phyloP scores from a whole-genome alignment of 2,113 vertebrate species.

The Rhynchomys soricoides region DNA sequence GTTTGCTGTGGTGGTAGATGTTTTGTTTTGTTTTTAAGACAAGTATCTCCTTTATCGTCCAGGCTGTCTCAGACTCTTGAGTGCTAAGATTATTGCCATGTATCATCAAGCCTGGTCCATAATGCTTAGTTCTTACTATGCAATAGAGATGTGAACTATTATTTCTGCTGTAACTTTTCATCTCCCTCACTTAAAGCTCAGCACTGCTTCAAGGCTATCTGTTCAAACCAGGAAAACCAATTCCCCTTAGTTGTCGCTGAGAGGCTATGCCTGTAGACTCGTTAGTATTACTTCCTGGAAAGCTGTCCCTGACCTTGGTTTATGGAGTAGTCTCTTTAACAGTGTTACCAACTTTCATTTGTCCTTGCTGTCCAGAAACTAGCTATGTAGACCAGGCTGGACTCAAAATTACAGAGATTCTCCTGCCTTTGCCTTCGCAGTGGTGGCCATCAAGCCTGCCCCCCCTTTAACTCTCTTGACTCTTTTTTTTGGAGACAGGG shows the following conservation, averaged over 20 bases:
- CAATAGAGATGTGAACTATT: conserved; percentile 11
- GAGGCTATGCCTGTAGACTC: background rate
- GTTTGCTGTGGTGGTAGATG: background rate
- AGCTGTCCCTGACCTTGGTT: background rate
- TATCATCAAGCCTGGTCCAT: background rate
- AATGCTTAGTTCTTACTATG: background rate
- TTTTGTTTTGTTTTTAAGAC: background rate
- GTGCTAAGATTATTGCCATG: background rate
- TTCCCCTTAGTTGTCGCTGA: background rate
- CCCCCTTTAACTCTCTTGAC: too few relatives aligned
- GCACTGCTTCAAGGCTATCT: background rate
- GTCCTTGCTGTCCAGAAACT: background rate
- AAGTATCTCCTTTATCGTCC: background rate
- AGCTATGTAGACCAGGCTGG: background rate
- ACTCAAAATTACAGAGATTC: background rate
- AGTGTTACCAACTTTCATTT: background rate
- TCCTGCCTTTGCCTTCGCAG: background rate
- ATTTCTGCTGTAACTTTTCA: background rate
- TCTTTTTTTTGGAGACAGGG: background rate
- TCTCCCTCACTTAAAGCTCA: background rate
- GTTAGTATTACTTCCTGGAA: conserved; percentile 43
- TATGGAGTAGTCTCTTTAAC: background rate
- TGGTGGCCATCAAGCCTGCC: background rate
- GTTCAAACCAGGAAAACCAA: background rate
- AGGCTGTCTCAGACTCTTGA: background rate